Base-by-base conservation (phyloP, 2,888 invertebrate species). In the Busseola fusca region DNA sequence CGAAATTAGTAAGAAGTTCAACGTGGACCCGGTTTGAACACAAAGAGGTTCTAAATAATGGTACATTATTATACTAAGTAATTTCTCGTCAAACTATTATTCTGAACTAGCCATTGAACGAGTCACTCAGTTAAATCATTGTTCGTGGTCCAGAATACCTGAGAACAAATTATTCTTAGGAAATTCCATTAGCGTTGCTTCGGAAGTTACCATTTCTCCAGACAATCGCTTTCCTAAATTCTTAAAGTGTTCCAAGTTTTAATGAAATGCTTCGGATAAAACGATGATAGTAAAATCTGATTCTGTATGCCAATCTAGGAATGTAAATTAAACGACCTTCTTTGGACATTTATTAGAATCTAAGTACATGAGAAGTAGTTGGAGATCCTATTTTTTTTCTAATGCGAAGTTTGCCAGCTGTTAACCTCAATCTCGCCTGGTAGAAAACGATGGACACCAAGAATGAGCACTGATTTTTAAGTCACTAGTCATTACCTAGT, bases 221-320 rank as follows among this genome's bases (percentile, higher is more conserved):
- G 69, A 72, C 68, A 72, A 81, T 64, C 6, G 50, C 65, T 65
- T 59, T 63, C 27, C 50, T 45, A 52, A 68, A 65, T 77, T 70
- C 67, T 64, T 40, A 34, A 42, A 60, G 58, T 27, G 30, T 48
- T 63, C 21, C 12, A 59, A 64, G 68, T 60, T 63, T 72, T 81
- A 76, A 48, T 81, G 77, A 65, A 81, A 60, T 63, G 16, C 48
- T 66, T 50, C 57, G 34, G 45, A 42, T 21, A 30, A 34, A 66
- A 64, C 56, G 57, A 70, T 70, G 40, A 58, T 58, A 78, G 71
- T 78, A 34, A 66, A 67, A 64, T 76, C 45, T 66, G 30, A 67
- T 60, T 76, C 45, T 66, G 30, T 50, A 63, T 48, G 42, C 37
- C 37, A 54, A 69, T 64, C 65, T 75, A n/a, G 50, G 52, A 60